Percentiles rank a stretch among this genome's conserved stretches.
Evolutionary conservation across 2,888 invertebrate genomes (phyloP).

Genomic region (Epinotia ramella): DNA sequence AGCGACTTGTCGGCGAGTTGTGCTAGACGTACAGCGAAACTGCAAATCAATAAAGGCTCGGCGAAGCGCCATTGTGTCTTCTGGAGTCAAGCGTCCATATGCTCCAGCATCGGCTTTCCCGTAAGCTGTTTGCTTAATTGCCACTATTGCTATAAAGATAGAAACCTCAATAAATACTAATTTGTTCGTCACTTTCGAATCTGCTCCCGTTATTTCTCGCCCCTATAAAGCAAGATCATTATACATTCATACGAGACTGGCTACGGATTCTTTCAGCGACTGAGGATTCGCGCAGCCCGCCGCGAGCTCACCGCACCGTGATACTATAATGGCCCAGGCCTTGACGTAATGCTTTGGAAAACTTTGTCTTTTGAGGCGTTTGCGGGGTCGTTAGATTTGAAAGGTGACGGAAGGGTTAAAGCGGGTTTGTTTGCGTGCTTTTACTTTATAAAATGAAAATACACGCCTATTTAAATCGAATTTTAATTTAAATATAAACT

Average conservation of each 20-base stretch:
- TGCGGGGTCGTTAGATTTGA: constrained; percentile 25
- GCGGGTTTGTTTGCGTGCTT: background rate
- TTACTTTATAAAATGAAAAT: too few relatives aligned
- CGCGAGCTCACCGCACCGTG: constrained; percentile 73
- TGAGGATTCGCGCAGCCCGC: constrained; percentile 57
- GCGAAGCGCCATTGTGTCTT: too few relatives aligned
- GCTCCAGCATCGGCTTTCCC: too few relatives aligned
- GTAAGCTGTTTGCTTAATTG: too few relatives aligned
- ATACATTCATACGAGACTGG: constrained; percentile 66
- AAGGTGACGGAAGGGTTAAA: constrained; percentile 21
- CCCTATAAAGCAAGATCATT: constrained; percentile 18
- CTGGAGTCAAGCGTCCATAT: too few relatives aligned
- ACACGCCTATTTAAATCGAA: too few relatives aligned
- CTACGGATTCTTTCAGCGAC: constrained; percentile 68
- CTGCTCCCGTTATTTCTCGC: background rate
- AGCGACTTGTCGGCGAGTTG: too few relatives aligned
- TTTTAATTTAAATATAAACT: too few relatives aligned
- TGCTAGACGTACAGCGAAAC: too few relatives aligned
- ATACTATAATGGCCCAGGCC: constrained; percentile 75
- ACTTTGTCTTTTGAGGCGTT: constrained; percentile 51
- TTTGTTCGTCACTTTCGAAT: background rate
- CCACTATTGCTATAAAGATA: too few relatives aligned
- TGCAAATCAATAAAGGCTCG: too few relatives aligned
- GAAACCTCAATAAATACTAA: too few relatives aligned
- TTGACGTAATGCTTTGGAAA: constrained; percentile 58